Evolutionary conservation across 2,113 vertebrate species (phyloP).

Genomic region (Willisornis vidua): DNA sequence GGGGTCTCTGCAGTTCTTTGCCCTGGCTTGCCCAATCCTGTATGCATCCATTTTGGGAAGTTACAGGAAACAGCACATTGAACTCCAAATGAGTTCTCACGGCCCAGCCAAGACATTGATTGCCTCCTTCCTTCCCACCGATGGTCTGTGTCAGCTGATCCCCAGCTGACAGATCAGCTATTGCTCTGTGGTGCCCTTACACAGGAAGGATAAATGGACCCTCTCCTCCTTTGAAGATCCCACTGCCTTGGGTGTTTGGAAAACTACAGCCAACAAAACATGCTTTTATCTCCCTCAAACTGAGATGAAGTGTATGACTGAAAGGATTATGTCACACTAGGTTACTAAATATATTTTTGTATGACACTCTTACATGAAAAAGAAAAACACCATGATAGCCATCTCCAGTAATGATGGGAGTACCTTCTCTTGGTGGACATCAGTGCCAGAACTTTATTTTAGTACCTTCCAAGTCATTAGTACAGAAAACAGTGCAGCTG

Average conservation of each 20-base stretch:
- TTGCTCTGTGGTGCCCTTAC: background rate
- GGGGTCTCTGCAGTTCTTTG: background rate
- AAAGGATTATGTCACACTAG: background rate
- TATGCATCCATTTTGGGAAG: background rate
- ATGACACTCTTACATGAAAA: background rate
- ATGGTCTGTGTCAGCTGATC: background rate
- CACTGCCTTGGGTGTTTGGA: background rate
- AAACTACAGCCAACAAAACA: background rate
- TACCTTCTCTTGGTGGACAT: background rate
- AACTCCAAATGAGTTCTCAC: background rate
- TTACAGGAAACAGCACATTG: background rate
- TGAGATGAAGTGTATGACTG: background rate
- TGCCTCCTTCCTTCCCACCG: background rate
- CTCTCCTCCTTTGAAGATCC: background rate
- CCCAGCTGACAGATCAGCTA: slow-evolving; percentile 36
- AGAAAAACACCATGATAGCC: background rate
- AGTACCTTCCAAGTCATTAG: slow-evolving; percentile 1
- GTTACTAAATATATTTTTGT: slow-evolving; percentile 31
- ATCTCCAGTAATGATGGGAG: background rate
- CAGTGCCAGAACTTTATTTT: slow-evolving; percentile 28
- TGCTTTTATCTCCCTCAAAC: background rate
- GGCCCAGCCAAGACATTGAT: background rate
- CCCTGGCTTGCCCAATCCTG: background rate
- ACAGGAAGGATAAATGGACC: background rate
- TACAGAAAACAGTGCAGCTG: background rate